Base-by-base conservation (phyloP, 2,797 vertebrate species). In the Muscicapa striata region DNA sequence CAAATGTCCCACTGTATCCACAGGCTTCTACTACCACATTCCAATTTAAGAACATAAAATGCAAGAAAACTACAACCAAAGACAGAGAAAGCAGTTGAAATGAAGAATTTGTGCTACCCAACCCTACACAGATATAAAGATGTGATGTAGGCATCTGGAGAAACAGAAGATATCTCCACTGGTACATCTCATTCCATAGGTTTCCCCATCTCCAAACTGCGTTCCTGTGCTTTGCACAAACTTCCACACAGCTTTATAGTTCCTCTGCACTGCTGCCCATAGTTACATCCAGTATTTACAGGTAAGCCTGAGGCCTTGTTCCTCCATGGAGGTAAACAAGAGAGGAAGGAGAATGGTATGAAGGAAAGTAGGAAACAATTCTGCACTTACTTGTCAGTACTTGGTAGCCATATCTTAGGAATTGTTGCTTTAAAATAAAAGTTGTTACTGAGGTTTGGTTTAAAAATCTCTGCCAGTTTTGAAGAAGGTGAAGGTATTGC, bases 391-490 rank as follows among this genome's bases (percentile, higher is more conserved):
- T 96, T 21, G 17, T 41, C 69, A 61, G 38, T 51, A 87, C 82
- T 72, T 87, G 68, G 49, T 87, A 61, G 86, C 51, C 85, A 5
- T 55, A 88, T 88, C 91, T 95, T 74, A 78, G 36, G 75, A 81
- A 77, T 1, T 94, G 64, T 34, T 91, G 72, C 13, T 96, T 96
- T 91, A 83, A 74, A 91, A 87, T 68, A 93, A 66, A 92, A 83
- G 69, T 86, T 89, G 91, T 76, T 96, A 87, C 30, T 91, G 93
- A 90, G 86, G 69, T 93, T 94, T 97, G 96, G 97, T 96, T 96
- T 97, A 95, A 97, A 97, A 92, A 95, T 95, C 91, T 82, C 84
- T 94, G 95, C 94, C 87, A 96, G 86, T 97, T 98, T 96, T 97
- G 96, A 97, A 91, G 96, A 94, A 96, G 96, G 97, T 97, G 94